phyloP scores from a whole-genome alignment of 2,113 vertebrate species.

The Alligator sinensis region DNA sequence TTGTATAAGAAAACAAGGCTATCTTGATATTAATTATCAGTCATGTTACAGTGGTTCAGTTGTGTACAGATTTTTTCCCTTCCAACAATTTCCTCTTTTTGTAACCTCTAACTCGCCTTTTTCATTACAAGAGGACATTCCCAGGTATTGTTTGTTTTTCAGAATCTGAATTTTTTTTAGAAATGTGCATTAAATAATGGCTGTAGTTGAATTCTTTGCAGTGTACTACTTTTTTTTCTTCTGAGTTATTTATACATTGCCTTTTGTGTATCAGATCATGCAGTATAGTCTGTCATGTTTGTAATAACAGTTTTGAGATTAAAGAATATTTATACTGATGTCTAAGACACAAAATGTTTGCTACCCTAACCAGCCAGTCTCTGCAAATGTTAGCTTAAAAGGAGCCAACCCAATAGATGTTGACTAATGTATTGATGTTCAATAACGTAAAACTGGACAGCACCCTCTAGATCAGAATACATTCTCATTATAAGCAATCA shows the following conservation, averaged over 20 bases:
- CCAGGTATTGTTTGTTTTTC: not conserved
- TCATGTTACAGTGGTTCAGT: not conserved
- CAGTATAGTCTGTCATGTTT: not conserved
- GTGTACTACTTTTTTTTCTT: not conserved
- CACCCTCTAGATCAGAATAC: too few relatives aligned
- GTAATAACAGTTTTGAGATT: not conserved
- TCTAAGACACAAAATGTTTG: not conserved
- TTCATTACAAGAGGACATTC: not conserved
- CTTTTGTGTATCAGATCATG: not conserved
- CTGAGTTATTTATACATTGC: not conserved
- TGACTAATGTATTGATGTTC: not conserved
- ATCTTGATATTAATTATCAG: not conserved
- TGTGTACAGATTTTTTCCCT: not conserved
- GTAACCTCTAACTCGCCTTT: not conserved
- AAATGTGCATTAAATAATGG: too few relatives aligned
- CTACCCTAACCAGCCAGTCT: not conserved
- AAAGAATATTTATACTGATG: not conserved
- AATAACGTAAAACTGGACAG: too few relatives aligned
- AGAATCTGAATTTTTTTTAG: not conserved
- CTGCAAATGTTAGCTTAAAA: not conserved
- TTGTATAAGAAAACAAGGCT: not conserved
- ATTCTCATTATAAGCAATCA: too few relatives aligned
- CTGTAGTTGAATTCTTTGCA: not conserved
- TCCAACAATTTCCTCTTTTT: not conserved
- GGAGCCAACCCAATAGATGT: not conserved